Evolutionary conservation across 2,888 invertebrate genomes (phyloP), one percentile per base, ranked within the genome.

Genomic region (Hypena proboscidalis): DNA sequence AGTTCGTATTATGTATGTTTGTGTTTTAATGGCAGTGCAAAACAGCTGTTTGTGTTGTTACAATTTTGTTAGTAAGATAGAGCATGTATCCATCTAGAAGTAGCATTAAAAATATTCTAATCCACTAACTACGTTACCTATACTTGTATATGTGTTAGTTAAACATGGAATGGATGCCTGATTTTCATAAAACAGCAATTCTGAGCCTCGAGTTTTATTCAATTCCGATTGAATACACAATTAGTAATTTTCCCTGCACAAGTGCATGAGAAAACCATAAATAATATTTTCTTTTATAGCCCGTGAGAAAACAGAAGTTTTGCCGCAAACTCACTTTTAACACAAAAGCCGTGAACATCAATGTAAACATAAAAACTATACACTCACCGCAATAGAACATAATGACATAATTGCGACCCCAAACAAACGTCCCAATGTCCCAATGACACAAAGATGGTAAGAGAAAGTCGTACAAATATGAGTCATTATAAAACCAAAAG

Each of bases 341-440:
- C 33, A 31, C 23, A 27, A n/a, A n/a, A n/a, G n/a, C 15, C 11
- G 8, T 7, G n/a, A 21, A 41, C 26, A 25, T n/a, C 26, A 31
- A 11, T 25, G 4, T 40, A 36, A 27, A 20, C 25, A 36, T 38
- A 33, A 22, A 21, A 48, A 35, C 14, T 25, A 36, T 21, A 35
- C 42, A 34, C 11, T 27, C 33, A 35, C 23, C 37, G 45, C 40
- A 49, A 46, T 47, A 60, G 10, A 34, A 13, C 39, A 37, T 67
- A 67, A 68, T 70, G 54, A 67, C 64, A 60, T 62, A 70, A 67
- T 58, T 64, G 46, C 30, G 51, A 57, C 60, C 60, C 42, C 33
- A 47, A 54, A 56, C 46, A 58, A 58, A 53, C 58, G 62, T 31
- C 49, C 58, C 55, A 63, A 58, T 59, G 62, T 31, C 49, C 58